phyloP scores from a whole-genome alignment of 2,113 vertebrate species.

The Daubentonia madagascariensis region DNA sequence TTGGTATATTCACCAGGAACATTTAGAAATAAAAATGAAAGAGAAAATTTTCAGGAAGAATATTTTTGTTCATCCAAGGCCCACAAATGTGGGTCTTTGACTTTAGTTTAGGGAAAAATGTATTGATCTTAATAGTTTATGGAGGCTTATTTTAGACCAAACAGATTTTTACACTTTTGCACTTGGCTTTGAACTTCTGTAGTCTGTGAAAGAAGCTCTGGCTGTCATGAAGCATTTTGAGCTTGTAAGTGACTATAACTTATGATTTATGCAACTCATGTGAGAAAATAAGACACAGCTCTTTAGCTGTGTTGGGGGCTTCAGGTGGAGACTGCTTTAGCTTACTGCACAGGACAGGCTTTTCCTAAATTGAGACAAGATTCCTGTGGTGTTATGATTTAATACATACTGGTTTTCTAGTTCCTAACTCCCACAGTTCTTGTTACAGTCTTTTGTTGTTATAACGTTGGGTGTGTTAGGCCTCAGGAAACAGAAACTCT shows the following conservation, averaged over 20 bases:
- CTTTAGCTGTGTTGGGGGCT: background rate
- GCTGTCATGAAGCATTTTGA: background rate
- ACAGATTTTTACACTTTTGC: background rate
- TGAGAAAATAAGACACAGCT: background rate
- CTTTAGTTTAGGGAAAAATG: background rate
- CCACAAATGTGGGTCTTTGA: background rate
- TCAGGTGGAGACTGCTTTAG: background rate
- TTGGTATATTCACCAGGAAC: background rate
- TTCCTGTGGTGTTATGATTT: background rate
- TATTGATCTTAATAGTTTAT: background rate
- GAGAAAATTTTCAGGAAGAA: background rate
- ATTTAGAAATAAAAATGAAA: background rate
- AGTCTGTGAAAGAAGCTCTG: background rate
- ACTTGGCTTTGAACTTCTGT: background rate
- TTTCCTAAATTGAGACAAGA: background rate
- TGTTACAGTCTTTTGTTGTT: too few species aligned
- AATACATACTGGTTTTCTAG: too few species aligned
- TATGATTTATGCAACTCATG: background rate
- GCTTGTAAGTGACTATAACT: background rate
- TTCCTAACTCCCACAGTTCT: too few species aligned
- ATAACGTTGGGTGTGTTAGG: too few species aligned
- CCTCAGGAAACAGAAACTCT: too few species aligned
- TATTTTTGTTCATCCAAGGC: background rate
- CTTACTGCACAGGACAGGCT: background rate
- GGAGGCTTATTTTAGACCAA: conserved; percentile 2